Evolutionary conservation across 2,888 invertebrate genomes (phyloP), one percentile per base, ranked within the genome.

Genomic region (Rotaria sp.): DNA sequence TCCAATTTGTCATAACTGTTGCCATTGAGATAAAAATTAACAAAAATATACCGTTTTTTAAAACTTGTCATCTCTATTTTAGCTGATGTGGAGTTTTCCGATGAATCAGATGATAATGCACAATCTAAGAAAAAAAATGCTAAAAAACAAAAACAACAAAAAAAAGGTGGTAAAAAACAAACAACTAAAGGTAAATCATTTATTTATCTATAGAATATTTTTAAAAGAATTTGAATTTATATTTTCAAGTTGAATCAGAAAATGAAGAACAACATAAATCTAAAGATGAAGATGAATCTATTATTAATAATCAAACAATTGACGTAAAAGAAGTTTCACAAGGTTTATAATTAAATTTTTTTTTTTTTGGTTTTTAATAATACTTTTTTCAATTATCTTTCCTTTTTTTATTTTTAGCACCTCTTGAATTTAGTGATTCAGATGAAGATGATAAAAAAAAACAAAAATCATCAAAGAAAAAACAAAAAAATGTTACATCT

Each of bases 121-220:
- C 38, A 52, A 80, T 52, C 59, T 3, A 50, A 50, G 75, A 35
- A 45, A 26, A 41, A 80, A 55, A 50, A 41, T 55, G 55, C 80
- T 75, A 80, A 80, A 52, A 50, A 80, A 57, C 30, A 84, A 84
- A 84, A 41, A 41, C 26, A 50, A 48, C 59, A 35, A 41, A 67
- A 85, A 3, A 50, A 85, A 45, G 30, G n/a, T 30, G 75, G 75
- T 4, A 35, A 48, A 50, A 13, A 74, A 10, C 74, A 26, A 74
- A 13, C 18, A 13, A 11, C 18, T 10, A 35, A 75, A 85, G 21
- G 30, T 67, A 38, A 75, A 4, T 21, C 4, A 41, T 21, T 48
- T 8, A 15, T 13, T 50, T 15, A 50, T 50, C 15, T 18, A 50
- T 8, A 8, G 11, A 11, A 11, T 5, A 11, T 11, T 50, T 3